Conservation (phyloP, 2,888 invertebrate genomes). For the Isoperla grammatica region DNA sequence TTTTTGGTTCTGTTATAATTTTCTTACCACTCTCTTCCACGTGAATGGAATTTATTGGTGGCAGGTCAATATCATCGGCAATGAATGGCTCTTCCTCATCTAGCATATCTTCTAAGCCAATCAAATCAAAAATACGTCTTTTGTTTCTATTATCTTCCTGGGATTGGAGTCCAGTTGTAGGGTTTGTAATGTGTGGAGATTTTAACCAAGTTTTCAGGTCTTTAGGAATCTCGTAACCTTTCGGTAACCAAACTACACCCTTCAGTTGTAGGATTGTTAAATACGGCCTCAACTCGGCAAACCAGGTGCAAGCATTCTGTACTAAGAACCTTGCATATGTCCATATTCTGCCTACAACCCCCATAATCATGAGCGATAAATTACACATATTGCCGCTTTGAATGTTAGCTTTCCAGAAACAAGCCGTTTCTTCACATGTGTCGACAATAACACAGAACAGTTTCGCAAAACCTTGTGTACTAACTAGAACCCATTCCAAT, state of each 20-base stretch:
- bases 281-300: constrained; percentile 45
- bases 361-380: constrained; percentile 13
- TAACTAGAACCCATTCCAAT: constrained; percentile 51
- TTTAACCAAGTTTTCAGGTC: constrained; percentile 48
- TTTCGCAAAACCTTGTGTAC: constrained; percentile 52
- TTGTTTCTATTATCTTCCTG: neutral
- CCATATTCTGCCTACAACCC: constrained; percentile 52
- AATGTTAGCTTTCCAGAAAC: constrained; percentile 50
- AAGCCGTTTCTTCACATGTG: constrained; percentile 47
- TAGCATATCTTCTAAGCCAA: neutral
- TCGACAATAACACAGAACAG: constrained; percentile 49
- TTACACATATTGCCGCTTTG: constrained; percentile 14
- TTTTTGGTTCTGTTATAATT: too few relatives aligned
- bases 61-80: too few relatives aligned
- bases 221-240: constrained; percentile 44
- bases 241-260: constrained; percentile 49
- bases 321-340: constrained; percentile 43
- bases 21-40: too few relatives aligned
- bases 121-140: neutral
- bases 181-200: constrained; percentile 6
- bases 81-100: too few relatives aligned
- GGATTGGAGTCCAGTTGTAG: neutral
- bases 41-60: too few relatives aligned
- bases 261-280: constrained; percentile 43
- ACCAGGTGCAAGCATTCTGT: constrained; percentile 50